Evolutionary conservation across 2,113 vertebrate genomes (phyloP), one percentile per base, ranked within the genome.

Genomic region (Sigmodon hispidus): DNA sequence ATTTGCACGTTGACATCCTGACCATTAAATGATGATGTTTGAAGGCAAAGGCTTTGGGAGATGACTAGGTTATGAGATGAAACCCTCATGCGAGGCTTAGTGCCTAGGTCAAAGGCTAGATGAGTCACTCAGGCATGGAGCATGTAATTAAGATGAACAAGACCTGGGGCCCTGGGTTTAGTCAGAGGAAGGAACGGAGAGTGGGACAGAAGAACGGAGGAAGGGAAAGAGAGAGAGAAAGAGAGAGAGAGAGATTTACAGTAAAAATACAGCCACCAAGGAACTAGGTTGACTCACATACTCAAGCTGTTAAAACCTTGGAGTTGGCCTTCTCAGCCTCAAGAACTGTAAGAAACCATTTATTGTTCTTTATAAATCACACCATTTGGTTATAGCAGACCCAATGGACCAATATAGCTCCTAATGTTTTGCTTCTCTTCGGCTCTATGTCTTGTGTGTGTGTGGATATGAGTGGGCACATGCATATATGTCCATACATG

Each of bases 171-270:
- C 36, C 17, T 83, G 57, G 57, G 40, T 8, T 61, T 83, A 61
- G n/a, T 3, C 5, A 59, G 55, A 40, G 6, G 24, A 22, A 80
- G 36, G 21, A 9, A 79, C 2, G 19, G 76, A 79, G 17, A 1
- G 19, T n/a, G 10, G 10, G 17, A 36, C 16, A 11, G 31, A 34
- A 7, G 7, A 26, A 31, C 5, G 2, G 24, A 75, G 5, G 3
- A 26, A 50, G 45, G 3, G n/a, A 70, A 1, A 2, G 3, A 40
- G 3, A 17, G 70, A 36, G 17, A 36, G 26, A 11, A 16, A 0
- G 76, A 34, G 7, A 2, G 22, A 31, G 29, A 10, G 3, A 17
- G 29, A 36, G n/a, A n/a, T n/a, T 15, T 11, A 31, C 2, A 31
- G 16, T 80, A 8, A 83, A 93, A 73, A 50, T 7, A n/a, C 3